These are phyloP conservation scores for Phoronis australis DNA, from an alignment of 2,888 invertebrate species.

Conservation along the genomic window DNA sequence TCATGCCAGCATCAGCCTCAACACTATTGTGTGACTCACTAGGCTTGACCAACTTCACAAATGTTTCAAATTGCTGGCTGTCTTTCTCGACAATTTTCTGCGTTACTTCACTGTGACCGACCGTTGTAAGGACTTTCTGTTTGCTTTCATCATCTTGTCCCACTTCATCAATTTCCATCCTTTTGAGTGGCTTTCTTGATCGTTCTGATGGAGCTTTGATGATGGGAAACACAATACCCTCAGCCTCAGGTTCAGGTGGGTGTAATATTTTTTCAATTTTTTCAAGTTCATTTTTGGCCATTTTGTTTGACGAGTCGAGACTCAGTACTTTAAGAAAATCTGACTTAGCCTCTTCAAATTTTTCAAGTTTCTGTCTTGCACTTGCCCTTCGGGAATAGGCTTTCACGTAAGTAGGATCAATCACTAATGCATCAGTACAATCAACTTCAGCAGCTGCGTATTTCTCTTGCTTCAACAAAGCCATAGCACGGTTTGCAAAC, in stretches of 20 bases:
- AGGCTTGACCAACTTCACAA: constrained; percentile 16
- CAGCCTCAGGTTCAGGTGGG: no score
- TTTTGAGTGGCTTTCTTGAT: constrained; percentile 40
- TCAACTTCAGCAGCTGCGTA: constrained; percentile 53
- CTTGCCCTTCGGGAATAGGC: constrained; percentile 47
- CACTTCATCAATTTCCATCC: constrained; percentile 43
- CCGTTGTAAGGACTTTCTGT: constrained; percentile 12
- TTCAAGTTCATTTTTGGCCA: constrained; percentile 62
- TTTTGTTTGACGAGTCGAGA: constrained; percentile 74
- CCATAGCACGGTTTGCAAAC: constrained; percentile 82
- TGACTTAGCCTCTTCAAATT: constrained; percentile 65
- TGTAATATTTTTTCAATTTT: constrained; percentile 56
- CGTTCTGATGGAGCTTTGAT: constrained; percentile 34
- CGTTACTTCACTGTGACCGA: constrained; percentile 22
- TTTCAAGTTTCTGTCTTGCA: constrained; percentile 64
- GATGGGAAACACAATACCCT: constrained; percentile 36
- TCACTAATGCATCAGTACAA: constrained; percentile 45
- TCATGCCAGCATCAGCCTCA: background rate
- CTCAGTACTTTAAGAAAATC: constrained; percentile 68
- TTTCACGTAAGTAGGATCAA: constrained; percentile 54
- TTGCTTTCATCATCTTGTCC: constrained; percentile 27
- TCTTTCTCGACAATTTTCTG: constrained; percentile 25
- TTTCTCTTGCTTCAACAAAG: constrained; percentile 73
- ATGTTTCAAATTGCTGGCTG: constrained; percentile 24
- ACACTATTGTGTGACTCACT: constrained; percentile 3